phyloP scores from a whole-genome alignment of 2,113 vertebrate species.

The Tylochromis polylepis region DNA sequence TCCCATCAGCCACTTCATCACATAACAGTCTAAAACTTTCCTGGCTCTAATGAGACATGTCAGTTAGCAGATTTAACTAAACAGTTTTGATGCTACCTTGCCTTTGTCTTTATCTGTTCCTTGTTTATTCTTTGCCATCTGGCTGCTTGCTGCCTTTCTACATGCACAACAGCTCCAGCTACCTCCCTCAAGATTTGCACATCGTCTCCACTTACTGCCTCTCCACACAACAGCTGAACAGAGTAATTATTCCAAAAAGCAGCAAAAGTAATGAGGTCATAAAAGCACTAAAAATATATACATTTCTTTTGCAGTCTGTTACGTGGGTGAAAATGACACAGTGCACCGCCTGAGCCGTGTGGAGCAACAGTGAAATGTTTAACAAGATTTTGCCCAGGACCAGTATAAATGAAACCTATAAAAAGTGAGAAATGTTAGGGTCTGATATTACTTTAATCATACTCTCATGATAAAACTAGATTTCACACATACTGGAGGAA shows the following conservation, averaged over 20 bases:
- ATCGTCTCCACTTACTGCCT: background rate
- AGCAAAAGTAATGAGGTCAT: background rate
- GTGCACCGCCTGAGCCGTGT: background rate
- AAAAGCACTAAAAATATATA: background rate
- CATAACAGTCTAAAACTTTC: background rate
- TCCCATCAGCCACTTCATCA: background rate
- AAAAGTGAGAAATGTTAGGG: background rate
- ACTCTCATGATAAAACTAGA: background rate
- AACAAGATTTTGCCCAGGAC: background rate
- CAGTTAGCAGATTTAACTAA: constrained; percentile 8
- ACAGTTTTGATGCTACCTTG: background rate
- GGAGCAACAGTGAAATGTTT: background rate
- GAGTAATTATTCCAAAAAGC: background rate
- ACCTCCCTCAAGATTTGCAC: constrained; percentile 4
- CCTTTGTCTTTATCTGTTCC: constrained; percentile 3
- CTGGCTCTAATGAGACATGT: background rate
- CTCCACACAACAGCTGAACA: background rate
- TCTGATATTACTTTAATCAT: background rate
- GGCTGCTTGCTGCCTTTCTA: background rate
- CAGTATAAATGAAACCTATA: background rate
- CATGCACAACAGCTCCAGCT: background rate
- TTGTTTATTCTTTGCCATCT: constrained; percentile 42
- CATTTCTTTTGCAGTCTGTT: background rate
- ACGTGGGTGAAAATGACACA: background rate
- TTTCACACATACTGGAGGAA: background rate